These are phyloP conservation scores for Rhea americana DNA, from an alignment of 2,113 vertebrate genomes.

Conservation along the genomic window DNA sequence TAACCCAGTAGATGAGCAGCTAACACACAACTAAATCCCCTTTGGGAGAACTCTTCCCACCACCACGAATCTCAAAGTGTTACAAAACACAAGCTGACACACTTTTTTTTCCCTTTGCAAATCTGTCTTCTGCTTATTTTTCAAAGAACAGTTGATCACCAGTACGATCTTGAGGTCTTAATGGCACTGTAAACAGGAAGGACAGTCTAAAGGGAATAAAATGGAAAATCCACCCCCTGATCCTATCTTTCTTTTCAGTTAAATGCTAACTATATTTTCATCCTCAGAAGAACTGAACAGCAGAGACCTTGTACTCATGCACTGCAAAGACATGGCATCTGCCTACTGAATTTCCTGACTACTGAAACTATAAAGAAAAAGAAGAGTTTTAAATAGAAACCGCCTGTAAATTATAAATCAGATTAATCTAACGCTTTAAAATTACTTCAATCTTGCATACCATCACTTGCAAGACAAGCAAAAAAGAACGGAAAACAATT, in stretches of 20 bases:
- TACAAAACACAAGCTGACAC: neutral
- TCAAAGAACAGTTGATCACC: neutral
- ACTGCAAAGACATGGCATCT: conserved; percentile 52
- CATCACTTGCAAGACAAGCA: conserved; percentile 8
- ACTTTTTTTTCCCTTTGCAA: neutral
- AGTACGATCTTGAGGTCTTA: neutral
- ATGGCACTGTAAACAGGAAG: neutral
- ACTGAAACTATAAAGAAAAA: conserved; percentile 27
- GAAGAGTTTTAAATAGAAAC: conserved; percentile 51
- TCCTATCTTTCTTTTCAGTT: neutral
- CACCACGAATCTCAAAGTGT: neutral
- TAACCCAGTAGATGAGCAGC: neutral
- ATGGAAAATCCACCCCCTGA: neutral
- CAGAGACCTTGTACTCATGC: neutral
- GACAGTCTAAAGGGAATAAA: too few relatives aligned
- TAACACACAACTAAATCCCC: neutral
- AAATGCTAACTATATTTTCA: conserved; percentile 8
- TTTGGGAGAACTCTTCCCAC: neutral
- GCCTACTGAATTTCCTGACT: conserved; percentile 63
- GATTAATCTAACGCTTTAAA: conserved; percentile 53
- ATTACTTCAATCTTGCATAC: conserved; percentile 1
- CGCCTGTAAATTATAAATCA: conserved; percentile 52
- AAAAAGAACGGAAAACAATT: neutral
- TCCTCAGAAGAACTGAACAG: conserved; percentile 2
- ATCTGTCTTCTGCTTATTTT: neutral